A percentile compares a stretch with the other conserved stretches of the same genome.
Conservation (phyloP, 2,888 invertebrate genomes). For the Pyrgus malvae region DNA sequence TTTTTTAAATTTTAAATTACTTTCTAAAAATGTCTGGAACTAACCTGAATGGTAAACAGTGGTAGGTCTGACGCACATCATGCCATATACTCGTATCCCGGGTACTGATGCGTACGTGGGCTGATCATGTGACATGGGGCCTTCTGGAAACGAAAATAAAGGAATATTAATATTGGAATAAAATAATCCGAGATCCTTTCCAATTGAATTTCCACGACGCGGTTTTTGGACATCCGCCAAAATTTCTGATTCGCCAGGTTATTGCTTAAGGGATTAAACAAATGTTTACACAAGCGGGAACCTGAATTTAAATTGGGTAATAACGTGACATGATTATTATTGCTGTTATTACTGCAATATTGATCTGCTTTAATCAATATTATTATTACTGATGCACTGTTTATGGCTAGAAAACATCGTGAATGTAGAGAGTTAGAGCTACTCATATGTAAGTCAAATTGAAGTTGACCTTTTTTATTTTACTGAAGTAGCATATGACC, state of each 20-base stretch:
- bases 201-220: slow-evolving; percentile 16
- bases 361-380: no score
- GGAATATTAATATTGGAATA: slow-evolving; percentile 12
- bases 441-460: no score
- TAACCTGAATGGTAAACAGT: slow-evolving; percentile 62
- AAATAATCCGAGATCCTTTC: slow-evolving; percentile 21
- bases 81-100: slow-evolving; percentile 95
- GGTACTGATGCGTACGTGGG: slow-evolving; percentile 97
- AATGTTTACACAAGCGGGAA: slow-evolving; percentile 7
- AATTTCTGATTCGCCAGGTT: slow-evolving; percentile 16
- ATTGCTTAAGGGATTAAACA: slow-evolving; percentile 16
- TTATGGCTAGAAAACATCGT: no score
- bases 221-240: slow-evolving; percentile 23
- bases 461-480: no score
- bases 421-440: no score
- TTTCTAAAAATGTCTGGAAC: no score
- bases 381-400: no score
- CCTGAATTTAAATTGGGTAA: background rate
- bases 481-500: no score
- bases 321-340: background rate
- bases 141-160: slow-evolving; percentile 82
- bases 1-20: no score
- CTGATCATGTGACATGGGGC: slow-evolving; percentile 96
- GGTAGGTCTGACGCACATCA: slow-evolving; percentile 91
- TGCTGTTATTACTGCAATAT: background rate